Evolutionary conservation across 2,888 invertebrate species (phyloP), one percentile per base, ranked within the genome.

Genomic region (Netelia virgata): DNA sequence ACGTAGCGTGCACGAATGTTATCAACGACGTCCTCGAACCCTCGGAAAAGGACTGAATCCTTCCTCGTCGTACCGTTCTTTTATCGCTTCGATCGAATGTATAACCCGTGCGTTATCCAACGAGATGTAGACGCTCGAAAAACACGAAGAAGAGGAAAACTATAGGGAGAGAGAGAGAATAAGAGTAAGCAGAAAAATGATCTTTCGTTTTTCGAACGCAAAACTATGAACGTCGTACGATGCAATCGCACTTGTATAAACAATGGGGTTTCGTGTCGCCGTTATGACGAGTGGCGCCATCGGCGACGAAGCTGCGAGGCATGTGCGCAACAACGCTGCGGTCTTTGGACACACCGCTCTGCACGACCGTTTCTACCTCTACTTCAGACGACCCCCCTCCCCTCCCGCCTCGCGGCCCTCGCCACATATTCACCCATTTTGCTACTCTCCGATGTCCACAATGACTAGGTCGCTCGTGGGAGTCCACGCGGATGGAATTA

Each of bases 181-280:
- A 28, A 16, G 3, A 41, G n/a, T 8, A 10, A 23, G 23, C 1
- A 3, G 63, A 20, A 18, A 50, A 50, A 63, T 20, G 50, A n/a
- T 20, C 47, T 20, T 20, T 5, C 41, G 20, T 28, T 50, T 28
- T 16, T 14, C 11, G 28, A 23, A 63, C 61, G 18, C 59, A 68
- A 6, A 14, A 28, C 36, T 50, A 11, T 18, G 28, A 16, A 23
- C 23, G 9, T 11, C n/a, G 50, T 41, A 57, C 50, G 69, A 75
- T 69, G 61, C 72, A 50, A 68, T 78, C 69, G 74, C 69, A 74
- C 68, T 69, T 69, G 81, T 74, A 75, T 63, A 81, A 81, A 81
- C 81, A 69, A 73, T 66, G 66, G 23, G 47, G 3, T 28, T 28
- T 28, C 28, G 28, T 28, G 28, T 5, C 5, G 5, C 28, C 28